Conservation (phyloP, 92 coral and sea anemone species). For the Porites cylindrica region DNA sequence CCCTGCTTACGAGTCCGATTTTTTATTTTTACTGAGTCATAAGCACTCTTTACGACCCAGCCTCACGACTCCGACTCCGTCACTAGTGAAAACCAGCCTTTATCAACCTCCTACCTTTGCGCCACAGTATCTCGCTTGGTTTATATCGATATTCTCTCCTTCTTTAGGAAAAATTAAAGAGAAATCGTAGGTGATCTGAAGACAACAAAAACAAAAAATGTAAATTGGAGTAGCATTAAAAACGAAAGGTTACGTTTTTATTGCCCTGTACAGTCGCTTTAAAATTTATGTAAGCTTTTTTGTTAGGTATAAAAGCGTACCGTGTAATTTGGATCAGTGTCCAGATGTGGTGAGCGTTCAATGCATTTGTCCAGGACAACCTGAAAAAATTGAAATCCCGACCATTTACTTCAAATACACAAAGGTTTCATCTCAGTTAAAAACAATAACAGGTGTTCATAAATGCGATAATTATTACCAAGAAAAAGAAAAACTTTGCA, state of each 20-base stretch:
- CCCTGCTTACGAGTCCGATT: no score
- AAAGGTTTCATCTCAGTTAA: neutral
- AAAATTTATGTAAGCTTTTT: no score
- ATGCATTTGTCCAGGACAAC: slow-evolving; percentile 82
- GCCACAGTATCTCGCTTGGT: slow-evolving; percentile 66
- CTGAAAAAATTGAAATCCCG: slow-evolving; percentile 10
- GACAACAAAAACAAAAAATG: neutral
- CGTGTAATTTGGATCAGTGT: slow-evolving; percentile 70
- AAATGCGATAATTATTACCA: no score
- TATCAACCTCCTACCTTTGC: slow-evolving; percentile 54
- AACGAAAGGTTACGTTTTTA: no score
- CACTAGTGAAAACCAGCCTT: no score
- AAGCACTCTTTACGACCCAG: no score
- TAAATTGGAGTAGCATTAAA: no score
- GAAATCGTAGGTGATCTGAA: slow-evolving; percentile 76
- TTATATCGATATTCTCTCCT: slow-evolving; percentile 51
- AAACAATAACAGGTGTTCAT: no score
- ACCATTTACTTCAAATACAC: neutral
- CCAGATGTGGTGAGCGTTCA: slow-evolving; percentile 67
- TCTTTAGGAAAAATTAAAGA: slow-evolving; percentile 72
- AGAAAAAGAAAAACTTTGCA: no score
- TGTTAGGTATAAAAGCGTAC: slow-evolving; percentile 20
- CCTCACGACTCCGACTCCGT: no score
- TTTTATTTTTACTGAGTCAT: no score
- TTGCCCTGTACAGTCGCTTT: no score